A percentile compares a stretch with the other conserved stretches of the same genome.
These are phyloP conservation scores for Chaetophractus vellerosus DNA, from an alignment of 2,797 vertebrate species.

Conservation along the genomic window DNA sequence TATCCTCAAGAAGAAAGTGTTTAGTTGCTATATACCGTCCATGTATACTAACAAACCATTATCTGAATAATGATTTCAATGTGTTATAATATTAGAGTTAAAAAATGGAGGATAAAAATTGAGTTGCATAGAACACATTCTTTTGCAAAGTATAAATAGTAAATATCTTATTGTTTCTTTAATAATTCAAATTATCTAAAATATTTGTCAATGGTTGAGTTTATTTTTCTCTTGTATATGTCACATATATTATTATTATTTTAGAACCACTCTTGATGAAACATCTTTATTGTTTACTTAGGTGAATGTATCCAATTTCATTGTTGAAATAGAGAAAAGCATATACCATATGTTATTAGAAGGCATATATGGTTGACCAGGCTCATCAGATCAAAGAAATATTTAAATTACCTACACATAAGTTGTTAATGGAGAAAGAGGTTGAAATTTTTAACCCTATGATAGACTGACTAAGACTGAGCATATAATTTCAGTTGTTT, in stretches of 20 bases:
- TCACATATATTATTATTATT: constrained; percentile 35
- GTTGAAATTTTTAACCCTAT: constrained; percentile 30
- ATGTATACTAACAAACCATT: background rate
- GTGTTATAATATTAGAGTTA: background rate
- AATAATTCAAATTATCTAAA: background rate
- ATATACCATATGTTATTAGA: constrained; percentile 77
- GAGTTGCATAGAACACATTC: background rate
- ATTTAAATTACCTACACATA: constrained; percentile 75
- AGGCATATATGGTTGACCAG: constrained; percentile 77
- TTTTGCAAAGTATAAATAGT: background rate
- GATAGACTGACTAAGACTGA: background rate
- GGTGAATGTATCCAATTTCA: constrained; percentile 70
- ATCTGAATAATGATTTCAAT: background rate
- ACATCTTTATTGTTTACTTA: constrained; percentile 80
- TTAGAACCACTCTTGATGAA: constrained; percentile 79
- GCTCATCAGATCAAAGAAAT: constrained; percentile 76
- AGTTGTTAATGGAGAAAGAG: constrained; percentile 69
- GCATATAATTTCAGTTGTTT: constrained; percentile 51
- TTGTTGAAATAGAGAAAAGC: constrained; percentile 84
- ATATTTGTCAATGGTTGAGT: background rate
- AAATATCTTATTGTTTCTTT: background rate
- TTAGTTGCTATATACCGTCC: background rate
- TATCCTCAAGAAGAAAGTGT: background rate
- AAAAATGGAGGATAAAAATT: background rate
- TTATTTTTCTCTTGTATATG: constrained; percentile 35